These are phyloP conservation scores for Acrocephalus arundinaceus DNA, from an alignment of 2,113 vertebrate species.

Conservation along the genomic window DNA sequence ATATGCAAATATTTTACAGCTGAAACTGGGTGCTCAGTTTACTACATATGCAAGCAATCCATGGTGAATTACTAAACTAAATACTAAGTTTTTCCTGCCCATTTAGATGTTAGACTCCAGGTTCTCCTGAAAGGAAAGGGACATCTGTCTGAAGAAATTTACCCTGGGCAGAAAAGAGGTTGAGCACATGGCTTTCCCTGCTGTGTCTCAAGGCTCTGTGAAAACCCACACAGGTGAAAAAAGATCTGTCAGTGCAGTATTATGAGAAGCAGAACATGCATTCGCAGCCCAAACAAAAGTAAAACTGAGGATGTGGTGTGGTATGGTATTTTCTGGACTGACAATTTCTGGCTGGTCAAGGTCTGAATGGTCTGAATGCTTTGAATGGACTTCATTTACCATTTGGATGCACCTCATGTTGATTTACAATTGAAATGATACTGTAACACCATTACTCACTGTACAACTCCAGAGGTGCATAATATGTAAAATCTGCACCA, in stretches of 20 bases:
- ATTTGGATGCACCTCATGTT: neutral
- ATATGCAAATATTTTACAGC: conserved; percentile 23
- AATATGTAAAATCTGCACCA: neutral
- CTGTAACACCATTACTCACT: neutral
- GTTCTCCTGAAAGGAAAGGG: conserved; percentile 22
- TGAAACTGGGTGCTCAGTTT: neutral
- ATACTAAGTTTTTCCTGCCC: conserved; percentile 6
- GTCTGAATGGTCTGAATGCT: neutral
- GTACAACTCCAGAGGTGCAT: neutral
- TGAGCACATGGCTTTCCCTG: conserved; percentile 52
- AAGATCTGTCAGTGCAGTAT: conserved; percentile 16
- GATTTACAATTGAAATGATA: neutral
- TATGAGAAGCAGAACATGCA: conserved; percentile 50
- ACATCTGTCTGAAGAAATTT: conserved; percentile 49
- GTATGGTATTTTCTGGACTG: neutral
- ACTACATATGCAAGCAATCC: conserved; percentile 23
- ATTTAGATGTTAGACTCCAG: conserved; percentile 12
- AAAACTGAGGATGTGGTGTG: conserved; percentile 7
- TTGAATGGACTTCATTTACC: neutral
- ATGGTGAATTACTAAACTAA: neutral
- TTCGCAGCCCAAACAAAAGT: neutral
- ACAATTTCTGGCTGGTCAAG: conserved; percentile 2
- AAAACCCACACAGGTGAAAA: conserved; percentile 58
- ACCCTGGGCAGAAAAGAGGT: conserved; percentile 1
- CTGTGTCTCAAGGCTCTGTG: neutral